phyloP scores from a whole-genome alignment of 1,140 invertebrate species.

The Drosophila insularis region DNA sequence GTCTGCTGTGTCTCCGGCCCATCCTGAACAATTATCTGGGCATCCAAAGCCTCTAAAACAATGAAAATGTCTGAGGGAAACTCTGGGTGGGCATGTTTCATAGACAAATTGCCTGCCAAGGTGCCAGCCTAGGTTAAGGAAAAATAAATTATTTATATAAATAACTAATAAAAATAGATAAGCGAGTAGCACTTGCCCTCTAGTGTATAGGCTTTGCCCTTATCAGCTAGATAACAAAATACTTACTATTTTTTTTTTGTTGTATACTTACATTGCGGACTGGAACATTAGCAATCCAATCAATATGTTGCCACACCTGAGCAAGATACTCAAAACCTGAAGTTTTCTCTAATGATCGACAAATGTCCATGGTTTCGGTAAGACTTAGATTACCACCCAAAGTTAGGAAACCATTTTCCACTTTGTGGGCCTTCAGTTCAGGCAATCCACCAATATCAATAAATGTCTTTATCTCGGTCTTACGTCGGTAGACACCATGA shows the following conservation, averaged over 20 bases:
- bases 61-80: conserved; percentile 92
- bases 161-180: not conserved
- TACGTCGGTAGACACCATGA: conserved; percentile 86
- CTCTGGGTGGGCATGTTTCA: conserved; percentile 87
- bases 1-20: conserved; percentile 32
- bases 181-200: conserved; percentile 26
- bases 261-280: conserved; percentile 86
- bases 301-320: conserved; percentile 84
- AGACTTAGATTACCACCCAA: conserved; percentile 87
- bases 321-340: conserved; percentile 83
- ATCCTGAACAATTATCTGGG: conserved; percentile 76
- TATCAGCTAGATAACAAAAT: conserved; percentile 32
- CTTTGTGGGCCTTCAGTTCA: conserved; percentile 84
- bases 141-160: conserved; percentile 30
- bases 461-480: conserved; percentile 84
- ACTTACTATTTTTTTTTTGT: not conserved
- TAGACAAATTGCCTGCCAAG: conserved; percentile 90
- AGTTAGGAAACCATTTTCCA: conserved; percentile 75
- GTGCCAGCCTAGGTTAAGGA: conserved; percentile 84
- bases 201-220: conserved; percentile 4
- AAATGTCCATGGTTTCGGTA: conserved; percentile 86
- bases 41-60: conserved; percentile 87
- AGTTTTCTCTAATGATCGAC: conserved; percentile 83
- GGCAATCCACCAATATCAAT: conserved; percentile 89
- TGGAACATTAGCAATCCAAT: conserved; percentile 88